Percentiles rank a stretch among this genome's conserved stretches.
These are phyloP conservation scores for Rostratula benghalensis DNA, from an alignment of 2,113 vertebrate species.

Conservation along the genomic window DNA sequence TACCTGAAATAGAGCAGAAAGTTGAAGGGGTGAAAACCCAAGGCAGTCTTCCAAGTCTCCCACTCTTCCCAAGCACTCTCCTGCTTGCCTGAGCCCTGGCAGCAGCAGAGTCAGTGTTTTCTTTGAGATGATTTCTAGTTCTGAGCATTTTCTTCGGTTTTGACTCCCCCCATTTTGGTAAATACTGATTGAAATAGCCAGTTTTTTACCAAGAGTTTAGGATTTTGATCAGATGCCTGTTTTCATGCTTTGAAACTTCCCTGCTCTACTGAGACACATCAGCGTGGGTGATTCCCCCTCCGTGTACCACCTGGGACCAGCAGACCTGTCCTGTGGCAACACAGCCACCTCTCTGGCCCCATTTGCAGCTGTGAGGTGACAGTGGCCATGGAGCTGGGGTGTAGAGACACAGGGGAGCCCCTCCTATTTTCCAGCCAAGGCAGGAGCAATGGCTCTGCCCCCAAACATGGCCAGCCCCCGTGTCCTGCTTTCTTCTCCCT, in stretches of 20 bases:
- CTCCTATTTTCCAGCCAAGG: not conserved
- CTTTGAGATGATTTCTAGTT: not conserved
- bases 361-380: fast-evolving
- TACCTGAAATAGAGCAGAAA: not conserved
- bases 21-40: not conserved
- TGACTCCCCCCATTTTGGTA: not conserved
- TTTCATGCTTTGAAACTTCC: not conserved
- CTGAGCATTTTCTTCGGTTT: not conserved
- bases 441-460: not conserved
- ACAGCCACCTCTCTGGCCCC: too few species aligned
- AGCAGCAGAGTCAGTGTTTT: not conserved
- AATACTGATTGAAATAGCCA: not conserved
- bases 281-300: not conserved
- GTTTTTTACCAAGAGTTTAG: not conserved
- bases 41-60: not conserved
- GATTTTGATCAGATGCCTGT: not conserved
- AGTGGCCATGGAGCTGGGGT: fast-evolving
- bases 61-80: not conserved
- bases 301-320: fast-evolving
- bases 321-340: not conserved
- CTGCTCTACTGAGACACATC: not conserved
- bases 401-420: not conserved
- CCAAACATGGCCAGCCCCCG: not conserved
- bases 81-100: not conserved
- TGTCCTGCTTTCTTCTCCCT: not conserved